Evolutionary conservation across 2,113 vertebrate species (phyloP).

Genomic region (Oreochromis tanganicae): DNA sequence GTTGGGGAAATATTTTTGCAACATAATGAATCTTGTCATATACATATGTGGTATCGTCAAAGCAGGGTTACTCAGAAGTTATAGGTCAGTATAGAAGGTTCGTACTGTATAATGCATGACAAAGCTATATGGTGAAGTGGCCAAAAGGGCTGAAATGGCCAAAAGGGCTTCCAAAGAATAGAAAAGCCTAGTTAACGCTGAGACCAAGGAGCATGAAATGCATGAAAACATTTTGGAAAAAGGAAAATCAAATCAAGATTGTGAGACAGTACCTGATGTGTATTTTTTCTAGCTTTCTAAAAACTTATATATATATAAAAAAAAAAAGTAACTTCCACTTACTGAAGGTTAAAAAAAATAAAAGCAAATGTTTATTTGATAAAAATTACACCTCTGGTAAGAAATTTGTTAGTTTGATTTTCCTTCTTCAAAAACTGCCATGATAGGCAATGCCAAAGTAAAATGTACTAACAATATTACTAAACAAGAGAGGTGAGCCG

Average conservation of each 20-base stretch:
- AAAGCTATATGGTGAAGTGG: background rate
- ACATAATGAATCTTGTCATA: background rate
- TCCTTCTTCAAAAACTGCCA: background rate
- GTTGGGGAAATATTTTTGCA: background rate
- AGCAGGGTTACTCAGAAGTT: background rate
- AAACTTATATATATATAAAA: background rate
- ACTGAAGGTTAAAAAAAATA: background rate
- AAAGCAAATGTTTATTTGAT: background rate
- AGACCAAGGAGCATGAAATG: background rate
- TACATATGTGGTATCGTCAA: background rate
- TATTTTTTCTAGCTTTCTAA: background rate
- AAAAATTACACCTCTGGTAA: background rate
- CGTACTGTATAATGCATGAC: background rate
- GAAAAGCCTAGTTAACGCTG: background rate
- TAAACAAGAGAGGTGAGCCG: background rate
- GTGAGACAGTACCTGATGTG: background rate
- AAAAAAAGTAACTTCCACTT: background rate
- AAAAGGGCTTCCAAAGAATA: background rate
- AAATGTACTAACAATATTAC: background rate
- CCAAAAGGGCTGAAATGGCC: background rate
- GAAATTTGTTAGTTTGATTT: background rate
- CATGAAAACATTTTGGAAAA: background rate
- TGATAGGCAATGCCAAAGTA: background rate
- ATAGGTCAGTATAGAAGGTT: background rate
- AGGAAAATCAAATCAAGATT: background rate